Conservation (phyloP, 2,113 vertebrate genomes). For the Beaufortia kweichowensis region DNA sequence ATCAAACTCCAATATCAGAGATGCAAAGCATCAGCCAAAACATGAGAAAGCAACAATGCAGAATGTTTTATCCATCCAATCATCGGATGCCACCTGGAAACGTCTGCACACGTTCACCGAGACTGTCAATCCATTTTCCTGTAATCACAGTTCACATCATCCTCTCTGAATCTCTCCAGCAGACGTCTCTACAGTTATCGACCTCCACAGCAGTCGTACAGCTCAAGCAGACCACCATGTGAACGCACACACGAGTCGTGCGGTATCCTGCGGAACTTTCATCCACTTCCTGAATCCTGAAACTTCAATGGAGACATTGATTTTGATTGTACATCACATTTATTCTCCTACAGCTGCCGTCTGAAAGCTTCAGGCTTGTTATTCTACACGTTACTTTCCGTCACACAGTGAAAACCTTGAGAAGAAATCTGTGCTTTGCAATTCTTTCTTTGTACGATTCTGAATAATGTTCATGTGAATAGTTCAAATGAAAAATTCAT, state of each 20-base stretch:
- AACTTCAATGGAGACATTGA: constrained; percentile 7
- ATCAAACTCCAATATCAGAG: constrained; percentile 2
- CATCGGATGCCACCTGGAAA: background rate
- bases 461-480: too few relatives aligned
- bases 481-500: background rate
- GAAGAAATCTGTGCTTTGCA: background rate
- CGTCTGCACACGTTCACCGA: constrained; percentile 7
- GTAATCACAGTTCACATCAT: constrained; percentile 2
- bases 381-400: background rate
- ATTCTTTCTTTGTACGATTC: background rate
- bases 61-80: too few relatives aligned
- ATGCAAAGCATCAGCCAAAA: constrained; percentile 16
- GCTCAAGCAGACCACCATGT: background rate
- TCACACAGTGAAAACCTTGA: background rate
- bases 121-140: constrained; percentile 14
- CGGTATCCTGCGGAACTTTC: background rate
- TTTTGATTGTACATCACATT: background rate
- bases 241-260: background rate
- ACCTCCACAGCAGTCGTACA: background rate
- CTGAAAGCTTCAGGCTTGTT: background rate
- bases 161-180: constrained; percentile 8
- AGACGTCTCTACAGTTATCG: background rate
- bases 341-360: background rate
- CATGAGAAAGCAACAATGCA: background rate
- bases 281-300: background rate